These are phyloP conservation scores for Xenentodon cancila DNA, from an alignment of 2,797 vertebrate species.

Conservation along the genomic window DNA sequence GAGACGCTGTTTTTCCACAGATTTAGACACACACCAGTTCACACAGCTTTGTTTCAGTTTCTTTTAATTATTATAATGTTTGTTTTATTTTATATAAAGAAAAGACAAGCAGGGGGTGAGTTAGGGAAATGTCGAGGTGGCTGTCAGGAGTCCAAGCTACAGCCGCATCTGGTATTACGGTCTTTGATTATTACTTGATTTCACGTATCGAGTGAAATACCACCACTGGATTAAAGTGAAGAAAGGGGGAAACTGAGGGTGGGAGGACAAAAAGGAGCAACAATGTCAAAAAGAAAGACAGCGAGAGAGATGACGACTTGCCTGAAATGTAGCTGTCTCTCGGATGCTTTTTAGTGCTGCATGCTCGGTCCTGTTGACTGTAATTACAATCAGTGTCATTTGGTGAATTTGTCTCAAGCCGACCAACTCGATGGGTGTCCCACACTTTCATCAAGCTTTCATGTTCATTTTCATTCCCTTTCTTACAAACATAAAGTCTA, in stretches of 20 bases:
- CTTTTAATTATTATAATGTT: background rate
- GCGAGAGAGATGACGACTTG: constrained; percentile 46
- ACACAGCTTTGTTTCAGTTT: constrained; percentile 70
- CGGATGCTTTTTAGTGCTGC: constrained; percentile 48
- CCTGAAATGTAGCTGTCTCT: constrained; percentile 54
- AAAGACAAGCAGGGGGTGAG: constrained; percentile 31
- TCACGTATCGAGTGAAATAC: constrained; percentile 83
- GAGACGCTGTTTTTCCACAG: constrained; percentile 59
- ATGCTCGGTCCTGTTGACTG: constrained; percentile 50
- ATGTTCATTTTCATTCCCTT: background rate
- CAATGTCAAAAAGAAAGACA: constrained; percentile 23
- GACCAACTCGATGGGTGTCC: background rate
- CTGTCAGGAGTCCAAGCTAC: constrained; percentile 77
- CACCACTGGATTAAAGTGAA: constrained; percentile 79
- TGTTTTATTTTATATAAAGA: constrained; percentile 16
- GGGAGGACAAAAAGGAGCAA: constrained; percentile 57
- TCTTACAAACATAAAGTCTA: constrained; percentile 6
- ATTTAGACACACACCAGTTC: constrained; percentile 76
- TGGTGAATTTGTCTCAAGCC: constrained; percentile 58
- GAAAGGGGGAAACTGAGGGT: constrained; percentile 56
- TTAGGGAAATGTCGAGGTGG: constrained; percentile 58
- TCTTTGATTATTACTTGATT: constrained; percentile 81
- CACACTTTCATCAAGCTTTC: background rate
- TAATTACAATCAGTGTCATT: constrained; percentile 74
- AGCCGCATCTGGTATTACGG: constrained; percentile 75